Evolutionary conservation across 2,113 vertebrate species (phyloP), one percentile per base, ranked within the genome.

Genomic region (Upupa epops): DNA sequence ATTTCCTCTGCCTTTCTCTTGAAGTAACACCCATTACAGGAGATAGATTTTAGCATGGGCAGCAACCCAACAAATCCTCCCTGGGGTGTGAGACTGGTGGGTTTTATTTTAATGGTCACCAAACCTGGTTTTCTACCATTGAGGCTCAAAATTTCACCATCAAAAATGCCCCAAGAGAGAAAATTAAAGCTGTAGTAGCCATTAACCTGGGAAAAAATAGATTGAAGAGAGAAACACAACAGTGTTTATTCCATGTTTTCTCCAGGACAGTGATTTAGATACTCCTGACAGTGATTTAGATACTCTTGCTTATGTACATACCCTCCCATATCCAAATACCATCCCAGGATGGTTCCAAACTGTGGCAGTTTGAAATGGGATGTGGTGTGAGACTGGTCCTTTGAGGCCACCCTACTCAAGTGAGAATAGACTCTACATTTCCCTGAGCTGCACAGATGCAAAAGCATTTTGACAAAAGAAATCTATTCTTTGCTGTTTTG

Each of bases 11-110:
- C 31, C 52, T 28, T 69, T 83, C 73, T 65, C 16, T 48, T 49
- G 31, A 83, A 87, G 70, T 0, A 0, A 10, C 17, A 59, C 14
- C 48, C 13, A 18, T 76, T 55, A 48, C 2, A 9, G 51, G 19
- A 61, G 46, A 69, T 22, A 32, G 0, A 17, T 6, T 7, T 70
- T 54, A 59, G 15, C 32, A 58, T 1, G 6, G 59, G n/a, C 68
- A 91, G 49, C 13, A 28, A 6, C 32, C 65, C 28, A 65, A 16
- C 17, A 85, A 31, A 54, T 49, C 15, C 42, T 63, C 28, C 25
- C 11, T 40, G 36, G 42, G 19, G 65, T 14, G 15, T 7, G 31
- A 24, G 24, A 21, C 17, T 6, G 3, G 36, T 15, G 36, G 17
- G 20, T 59, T 92, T 75, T 40, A 36, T 70, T 72, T 75, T 73